Percentiles rank a stretch among this genome's conserved stretches.
These are phyloP conservation scores for Gobionotothen gibberifrons DNA, from an alignment of 2,797 vertebrate genomes.

Conservation along the genomic window DNA sequence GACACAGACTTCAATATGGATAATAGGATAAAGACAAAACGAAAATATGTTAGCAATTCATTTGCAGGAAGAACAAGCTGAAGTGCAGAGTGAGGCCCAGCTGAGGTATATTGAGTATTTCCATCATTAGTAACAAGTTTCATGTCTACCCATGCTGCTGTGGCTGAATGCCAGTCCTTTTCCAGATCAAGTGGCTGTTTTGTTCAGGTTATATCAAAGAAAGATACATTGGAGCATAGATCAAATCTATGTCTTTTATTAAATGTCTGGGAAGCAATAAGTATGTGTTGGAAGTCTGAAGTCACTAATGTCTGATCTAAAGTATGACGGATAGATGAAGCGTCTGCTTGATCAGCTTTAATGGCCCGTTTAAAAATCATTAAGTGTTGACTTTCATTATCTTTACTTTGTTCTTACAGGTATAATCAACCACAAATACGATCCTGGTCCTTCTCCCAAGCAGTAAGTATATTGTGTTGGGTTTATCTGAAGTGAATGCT, in stretches of 20 bases:
- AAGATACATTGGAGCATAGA: conserved; percentile 44
- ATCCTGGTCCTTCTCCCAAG: conserved; percentile 88
- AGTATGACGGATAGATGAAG: conserved; percentile 11
- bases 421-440: conserved; percentile 82
- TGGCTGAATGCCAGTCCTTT: conserved; percentile 62
- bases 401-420: conserved; percentile 67
- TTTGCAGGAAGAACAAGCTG: conserved; percentile 54
- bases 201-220: conserved; percentile 47
- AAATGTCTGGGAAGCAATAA: conserved; percentile 53
- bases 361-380: conserved; percentile 15
- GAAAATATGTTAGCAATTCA: conserved; percentile 45
- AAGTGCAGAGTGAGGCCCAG: conserved; percentile 69
- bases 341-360: conserved; percentile 6
- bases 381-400: conserved; percentile 25
- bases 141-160: conserved; percentile 44
- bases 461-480: conserved; percentile 76
- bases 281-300: conserved; percentile 45
- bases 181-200: conserved; percentile 47
- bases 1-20: conserved; percentile 43
- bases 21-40: conserved; percentile 35
- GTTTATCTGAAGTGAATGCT: neutral
- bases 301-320: conserved; percentile 23
- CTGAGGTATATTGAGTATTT: conserved; percentile 63
- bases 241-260: too few species aligned
- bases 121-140: conserved; percentile 44